Evolutionary conservation across 2,888 invertebrate species (phyloP).

Genomic region (Cheilosia urbana): DNA sequence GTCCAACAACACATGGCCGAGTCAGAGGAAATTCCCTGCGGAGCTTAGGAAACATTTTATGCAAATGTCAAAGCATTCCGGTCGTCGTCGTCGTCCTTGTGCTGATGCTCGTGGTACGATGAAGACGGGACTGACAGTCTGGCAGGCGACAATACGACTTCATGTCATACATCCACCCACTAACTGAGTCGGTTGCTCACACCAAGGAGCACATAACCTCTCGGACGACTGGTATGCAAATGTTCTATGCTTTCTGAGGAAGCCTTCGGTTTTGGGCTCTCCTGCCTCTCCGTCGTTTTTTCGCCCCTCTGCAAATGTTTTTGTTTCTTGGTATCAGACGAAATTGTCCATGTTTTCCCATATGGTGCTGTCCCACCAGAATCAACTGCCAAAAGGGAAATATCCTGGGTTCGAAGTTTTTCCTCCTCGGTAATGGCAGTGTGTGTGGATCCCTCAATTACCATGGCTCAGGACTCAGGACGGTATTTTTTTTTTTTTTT

Average conservation of each 20-base stretch:
- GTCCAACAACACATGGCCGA: conserved; percentile 61
- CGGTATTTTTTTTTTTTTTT: conserved; percentile 6
- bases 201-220: conserved; percentile 54
- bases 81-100: conserved; percentile 36
- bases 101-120: conserved; percentile 45
- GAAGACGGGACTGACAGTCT: conserved; percentile 61
- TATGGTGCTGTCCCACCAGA: conserved; percentile 74
- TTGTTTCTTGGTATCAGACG: conserved; percentile 73
- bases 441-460: conserved; percentile 71
- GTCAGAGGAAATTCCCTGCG: conserved; percentile 68
- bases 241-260: conserved; percentile 58
- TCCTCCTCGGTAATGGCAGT: conserved; percentile 32
- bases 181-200: conserved; percentile 20
- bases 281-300: neutral
- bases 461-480: conserved; percentile 52
- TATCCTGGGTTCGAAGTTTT: conserved; percentile 70
- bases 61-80: conserved; percentile 71
- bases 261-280: conserved; percentile 54
- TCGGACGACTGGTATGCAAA: conserved; percentile 68
- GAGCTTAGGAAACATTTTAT: conserved; percentile 73
- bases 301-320: conserved; percentile 53
- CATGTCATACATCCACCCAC: conserved; percentile 68
- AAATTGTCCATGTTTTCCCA: conserved; percentile 75
- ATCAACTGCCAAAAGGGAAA: conserved; percentile 75
- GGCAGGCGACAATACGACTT: conserved; percentile 74